Evolutionary conservation across 2,797 vertebrate genomes (phyloP).

Genomic region (Coregonus suidteri): DNA sequence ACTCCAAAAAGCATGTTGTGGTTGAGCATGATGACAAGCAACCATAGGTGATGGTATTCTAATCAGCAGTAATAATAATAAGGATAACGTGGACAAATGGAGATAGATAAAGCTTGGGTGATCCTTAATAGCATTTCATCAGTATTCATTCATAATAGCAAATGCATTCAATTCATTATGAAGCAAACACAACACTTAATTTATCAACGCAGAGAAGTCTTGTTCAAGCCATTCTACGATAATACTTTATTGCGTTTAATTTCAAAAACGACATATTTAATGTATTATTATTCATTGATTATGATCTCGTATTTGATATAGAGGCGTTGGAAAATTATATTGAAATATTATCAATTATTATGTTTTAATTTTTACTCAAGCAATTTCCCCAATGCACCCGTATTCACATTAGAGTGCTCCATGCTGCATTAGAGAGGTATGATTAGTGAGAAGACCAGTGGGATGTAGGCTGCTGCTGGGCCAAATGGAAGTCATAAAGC

Average conservation of each 20-base stretch:
- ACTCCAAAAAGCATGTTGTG: background rate
- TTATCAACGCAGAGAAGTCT: background rate
- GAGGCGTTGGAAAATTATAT: slow-evolving; percentile 61
- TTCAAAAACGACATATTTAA: slow-evolving; percentile 42
- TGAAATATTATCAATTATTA: slow-evolving; percentile 75
- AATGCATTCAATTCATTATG: background rate
- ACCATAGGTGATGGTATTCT: background rate
- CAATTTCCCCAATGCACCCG: slow-evolving; percentile 57
- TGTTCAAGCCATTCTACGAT: background rate
- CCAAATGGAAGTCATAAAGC: slow-evolving; percentile 78
- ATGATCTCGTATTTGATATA: slow-evolving; percentile 53
- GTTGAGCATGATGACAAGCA: slow-evolving; percentile 4
- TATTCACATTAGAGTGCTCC: slow-evolving; percentile 63
- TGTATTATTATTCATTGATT: slow-evolving; percentile 61
- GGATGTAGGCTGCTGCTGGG: slow-evolving; percentile 64
- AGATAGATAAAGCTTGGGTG: background rate
- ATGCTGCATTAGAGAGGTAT: slow-evolving; percentile 70
- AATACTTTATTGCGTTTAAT: slow-evolving; percentile 34
- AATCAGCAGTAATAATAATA: background rate
- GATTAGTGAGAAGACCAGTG: slow-evolving; percentile 71
- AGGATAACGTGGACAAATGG: background rate
- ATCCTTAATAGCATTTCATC: background rate
- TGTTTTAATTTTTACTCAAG: slow-evolving; percentile 73
- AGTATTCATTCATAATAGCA: background rate
- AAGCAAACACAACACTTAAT: slow-evolving; percentile 6